Percentiles rank a stretch among this genome's conserved stretches.
phyloP scores from a whole-genome alignment of 2,888 invertebrate species.

The Amiota minor region DNA sequence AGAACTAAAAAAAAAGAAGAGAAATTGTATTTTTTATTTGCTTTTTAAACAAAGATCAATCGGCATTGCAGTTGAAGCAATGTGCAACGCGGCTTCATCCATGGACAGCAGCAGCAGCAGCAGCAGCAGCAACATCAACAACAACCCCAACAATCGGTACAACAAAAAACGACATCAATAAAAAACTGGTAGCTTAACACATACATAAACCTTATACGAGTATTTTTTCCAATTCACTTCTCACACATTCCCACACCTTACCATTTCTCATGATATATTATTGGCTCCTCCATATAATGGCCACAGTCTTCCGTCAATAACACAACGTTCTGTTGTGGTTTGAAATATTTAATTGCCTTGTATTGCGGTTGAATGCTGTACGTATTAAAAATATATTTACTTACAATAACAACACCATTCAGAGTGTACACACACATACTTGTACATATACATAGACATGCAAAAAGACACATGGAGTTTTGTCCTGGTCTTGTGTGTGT shows the following conservation, averaged over 20 bases:
- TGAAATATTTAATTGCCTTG: slow-evolving; percentile 71
- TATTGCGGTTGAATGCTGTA: slow-evolving; percentile 69
- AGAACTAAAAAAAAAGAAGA: slow-evolving; percentile 34
- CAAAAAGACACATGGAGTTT: neutral
- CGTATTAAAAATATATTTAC: slow-evolving; percentile 68
- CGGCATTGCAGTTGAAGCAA: slow-evolving; percentile 50
- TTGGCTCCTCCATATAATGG: neutral
- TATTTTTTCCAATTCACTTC: slow-evolving; percentile 24
- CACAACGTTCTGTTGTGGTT: slow-evolving; percentile 43
- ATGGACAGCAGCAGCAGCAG: slow-evolving; percentile 35
- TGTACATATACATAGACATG: neutral
- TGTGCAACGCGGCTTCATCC: slow-evolving; percentile 35
- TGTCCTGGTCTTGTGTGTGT: neutral
- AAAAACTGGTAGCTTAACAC: slow-evolving; percentile 45
- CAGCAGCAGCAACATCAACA: slow-evolving; percentile 42
- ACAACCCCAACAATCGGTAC: slow-evolving; percentile 39
- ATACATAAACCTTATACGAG: slow-evolving; percentile 26
- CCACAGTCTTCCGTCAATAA: slow-evolving; percentile 21
- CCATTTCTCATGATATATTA: neutral
- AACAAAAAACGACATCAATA: slow-evolving; percentile 47
- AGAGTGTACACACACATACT: slow-evolving; percentile 41
- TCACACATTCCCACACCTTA: neutral
- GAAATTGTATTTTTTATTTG: slow-evolving; percentile 37
- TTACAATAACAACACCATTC: slow-evolving; percentile 31
- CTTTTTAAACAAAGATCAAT: slow-evolving; percentile 52